Conservation (phyloP, 2,888 invertebrate species). For the Lepidocyrtoides sp. region DNA sequence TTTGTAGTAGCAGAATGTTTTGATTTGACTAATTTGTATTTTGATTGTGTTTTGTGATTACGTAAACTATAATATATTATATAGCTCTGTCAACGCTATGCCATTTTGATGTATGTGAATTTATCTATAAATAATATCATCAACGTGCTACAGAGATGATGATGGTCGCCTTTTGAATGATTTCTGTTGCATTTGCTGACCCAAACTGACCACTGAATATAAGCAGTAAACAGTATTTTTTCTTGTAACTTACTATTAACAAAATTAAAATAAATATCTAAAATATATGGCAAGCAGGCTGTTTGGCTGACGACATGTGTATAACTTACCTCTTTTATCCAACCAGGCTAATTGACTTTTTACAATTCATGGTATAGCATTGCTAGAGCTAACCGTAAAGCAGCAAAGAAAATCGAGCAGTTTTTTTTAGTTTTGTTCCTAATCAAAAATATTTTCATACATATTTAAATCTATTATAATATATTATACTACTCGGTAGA, state of each 20-base stretch:
- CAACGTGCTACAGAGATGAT: conserved; percentile 66
- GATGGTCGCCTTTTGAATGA: conserved; percentile 71
- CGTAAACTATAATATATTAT: conserved; percentile 19
- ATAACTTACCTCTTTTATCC: conserved; percentile 63
- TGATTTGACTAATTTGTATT: conserved; percentile 33
- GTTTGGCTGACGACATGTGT: conserved; percentile 85
- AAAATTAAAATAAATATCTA: conserved; percentile 60
- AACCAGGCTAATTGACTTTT: conserved; percentile 66
- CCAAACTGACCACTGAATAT: conserved; percentile 67
- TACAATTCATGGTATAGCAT: conserved; percentile 78
- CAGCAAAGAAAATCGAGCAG: conserved; percentile 28
- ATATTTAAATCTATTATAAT: conserved; percentile 23
- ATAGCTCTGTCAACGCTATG: conserved; percentile 83
- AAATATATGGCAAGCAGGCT: conserved; percentile 81
- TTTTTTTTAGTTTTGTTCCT: conserved; percentile 48
- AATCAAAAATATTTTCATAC: conserved; percentile 34
- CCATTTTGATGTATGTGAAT: conserved; percentile 80
- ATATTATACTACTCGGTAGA: conserved; percentile 33
- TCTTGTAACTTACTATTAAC: conserved; percentile 57
- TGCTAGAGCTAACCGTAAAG: conserved; percentile 77
- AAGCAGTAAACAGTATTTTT: conserved; percentile 56
- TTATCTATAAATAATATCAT: conserved; percentile 56
- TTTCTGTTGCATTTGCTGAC: conserved; percentile 74
- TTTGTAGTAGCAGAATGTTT: conserved; percentile 24
- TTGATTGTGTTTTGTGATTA: conserved; percentile 41